phyloP scores from a whole-genome alignment of 2,113 vertebrate species.

The Lagopus muta region DNA sequence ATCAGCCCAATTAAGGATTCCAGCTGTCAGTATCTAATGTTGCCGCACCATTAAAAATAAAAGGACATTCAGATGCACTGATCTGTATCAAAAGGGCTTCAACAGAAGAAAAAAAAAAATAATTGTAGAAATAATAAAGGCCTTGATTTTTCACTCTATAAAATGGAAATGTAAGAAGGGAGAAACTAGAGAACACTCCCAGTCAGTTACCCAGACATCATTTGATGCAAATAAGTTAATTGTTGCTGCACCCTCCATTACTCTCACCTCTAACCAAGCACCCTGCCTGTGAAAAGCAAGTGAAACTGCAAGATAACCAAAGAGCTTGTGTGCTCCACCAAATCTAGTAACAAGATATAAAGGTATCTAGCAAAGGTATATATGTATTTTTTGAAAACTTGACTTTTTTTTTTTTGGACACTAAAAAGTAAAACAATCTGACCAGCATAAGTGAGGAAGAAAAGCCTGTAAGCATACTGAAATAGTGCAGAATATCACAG shows the following conservation, averaged over 20 bases:
- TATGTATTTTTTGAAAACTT: not conserved
- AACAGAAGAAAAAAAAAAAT: conserved; percentile 22
- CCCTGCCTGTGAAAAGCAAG: not conserved
- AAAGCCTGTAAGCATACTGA: not conserved
- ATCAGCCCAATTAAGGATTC: conserved; percentile 80
- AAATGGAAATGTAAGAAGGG: conserved; percentile 61
- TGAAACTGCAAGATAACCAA: not conserved
- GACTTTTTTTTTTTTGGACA: fast-evolving
- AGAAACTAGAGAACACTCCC: not conserved
- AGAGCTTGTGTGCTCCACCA: not conserved
- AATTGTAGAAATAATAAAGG: conserved; percentile 65
- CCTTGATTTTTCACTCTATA: conserved; percentile 52
- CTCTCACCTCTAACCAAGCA: not conserved
- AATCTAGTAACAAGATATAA: not conserved
- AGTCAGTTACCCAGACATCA: not conserved
- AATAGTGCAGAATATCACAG: not conserved
- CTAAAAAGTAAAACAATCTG: not conserved
- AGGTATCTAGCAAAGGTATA: too few species aligned
- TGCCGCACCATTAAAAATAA: conserved; percentile 69
- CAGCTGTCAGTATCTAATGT: conserved; percentile 75
- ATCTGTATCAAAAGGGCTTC: conserved; percentile 76
- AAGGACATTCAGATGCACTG: conserved; percentile 71
- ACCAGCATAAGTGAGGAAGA: not conserved
- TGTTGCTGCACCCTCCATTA: not conserved
- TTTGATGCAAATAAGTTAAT: not conserved